Base-by-base conservation (phyloP, 2,797 vertebrate genomes). In the Acipenser oxyrinchus region DNA sequence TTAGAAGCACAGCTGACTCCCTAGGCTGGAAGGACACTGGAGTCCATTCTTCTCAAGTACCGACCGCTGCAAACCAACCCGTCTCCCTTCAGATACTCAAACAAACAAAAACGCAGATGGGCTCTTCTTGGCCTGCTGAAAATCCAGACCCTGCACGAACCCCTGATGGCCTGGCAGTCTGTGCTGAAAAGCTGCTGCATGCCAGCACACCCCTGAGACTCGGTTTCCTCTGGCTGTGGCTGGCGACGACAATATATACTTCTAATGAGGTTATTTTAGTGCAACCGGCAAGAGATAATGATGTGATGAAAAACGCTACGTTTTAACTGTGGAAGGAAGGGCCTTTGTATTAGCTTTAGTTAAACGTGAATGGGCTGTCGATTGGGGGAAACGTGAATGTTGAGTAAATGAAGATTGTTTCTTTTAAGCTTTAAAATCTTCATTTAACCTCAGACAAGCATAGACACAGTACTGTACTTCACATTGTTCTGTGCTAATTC, bases 81-180 rank as follows among this genome's bases (percentile, higher is more conserved):
- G 62, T 57, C 49, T 64, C 67, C 65, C 66, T 64, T 67, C 66
- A 51, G 7, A 10, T n/a, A 13, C 55, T 51, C n/a, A 13, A 49
- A 63, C 60, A 48, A 13, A 18, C 15, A 59, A 8, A 10, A 7
- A 50, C 62, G n/a, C 66, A 64, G 69, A 71, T 67, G 69, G 65
- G 61, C 66, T 67, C 59, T 59, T 63, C 66, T 66, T 67, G 69
- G 69, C 60, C 65, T 67, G 69, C 55, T 60, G 65, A 64, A 59
- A 61, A 67, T 71, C 62, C 62, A 60, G 64, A 57, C 62, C 63
- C 60, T n/a, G 52, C 48, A 23, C 65, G 48, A 5, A 23, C 49
- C 60, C 62, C 69, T 66, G 10, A 23, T 13, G 60, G 58, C 23
- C 52, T 55, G 12, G 50, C 62, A 58, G 55, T 50, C 49, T 18